Evolutionary conservation across 2,113 vertebrate species (phyloP), one percentile per base, ranked within the genome.

Genomic region (Lophochroa leadbeateri): DNA sequence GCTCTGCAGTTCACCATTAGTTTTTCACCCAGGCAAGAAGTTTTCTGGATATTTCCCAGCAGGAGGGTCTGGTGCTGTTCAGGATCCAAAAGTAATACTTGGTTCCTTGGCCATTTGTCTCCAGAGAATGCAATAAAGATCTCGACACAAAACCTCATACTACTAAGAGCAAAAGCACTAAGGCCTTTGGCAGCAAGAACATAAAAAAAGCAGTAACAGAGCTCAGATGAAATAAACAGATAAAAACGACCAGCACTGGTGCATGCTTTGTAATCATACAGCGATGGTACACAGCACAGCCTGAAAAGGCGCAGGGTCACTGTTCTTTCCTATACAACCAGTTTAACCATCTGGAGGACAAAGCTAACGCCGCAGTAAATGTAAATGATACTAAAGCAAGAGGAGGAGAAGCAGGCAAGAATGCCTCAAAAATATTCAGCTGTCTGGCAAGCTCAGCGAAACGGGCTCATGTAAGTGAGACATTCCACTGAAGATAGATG

Each of bases 391-490:
- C 71, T 94, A 92, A 92, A 91, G n/a, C 77, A 83, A 81, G 41
- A 84, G 79, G 52, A 92, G 76, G 33, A 91, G 53, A 83, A 81
- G 28, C 17, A 33, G 91, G 83, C 63, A 83, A 86, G 72, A 77
- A 90, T 18, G n/a, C 55, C 86, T 84, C 90, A 70, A 84, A 95
- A 96, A 95, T 35, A 92, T 72, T 77, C 84, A 87, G 52, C 60
- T 55, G 85, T 46, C 92, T 93, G 91, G 90, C 90, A 94, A 85
- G 57, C 91, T 93, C 75, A 79, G 52, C 0, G 0, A 90, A 94
- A 95, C 3, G 31, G 91, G 92, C 74, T 97, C 94, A 94, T 96
- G 10, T 87, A 91, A 96, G 94, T 71, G 96, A 97, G 94, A 94
- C 74, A 74, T 92, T 92, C 88, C 82, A 88, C 76, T 71, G 86